A percentile compares a stretch with the other conserved stretches of the same genome.
Evolutionary conservation across 2,113 vertebrate genomes (phyloP).

Genomic region (Thunnus thynnus): DNA sequence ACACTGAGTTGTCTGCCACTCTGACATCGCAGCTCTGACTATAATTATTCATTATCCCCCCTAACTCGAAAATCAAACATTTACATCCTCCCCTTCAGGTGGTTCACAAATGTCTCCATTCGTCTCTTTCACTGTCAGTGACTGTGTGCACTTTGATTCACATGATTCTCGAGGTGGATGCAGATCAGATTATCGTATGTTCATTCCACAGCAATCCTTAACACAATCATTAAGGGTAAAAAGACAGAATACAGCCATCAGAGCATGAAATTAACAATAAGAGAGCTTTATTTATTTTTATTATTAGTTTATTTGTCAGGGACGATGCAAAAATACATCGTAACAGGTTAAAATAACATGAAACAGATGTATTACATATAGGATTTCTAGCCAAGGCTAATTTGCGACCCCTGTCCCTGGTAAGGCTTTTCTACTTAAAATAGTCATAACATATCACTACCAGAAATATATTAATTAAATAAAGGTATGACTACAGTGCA

Average conservation of each 20-base stretch:
- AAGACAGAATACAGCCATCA: not conserved
- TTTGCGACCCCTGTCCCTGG: too few species aligned
- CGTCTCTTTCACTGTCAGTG: slow-evolving; percentile 39
- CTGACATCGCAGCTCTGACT: not conserved
- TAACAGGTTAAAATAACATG: too few species aligned
- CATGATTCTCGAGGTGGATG: not conserved
- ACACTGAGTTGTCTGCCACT: slow-evolving; percentile 35
- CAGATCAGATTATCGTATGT: slow-evolving; percentile 21
- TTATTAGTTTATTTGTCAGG: too few species aligned
- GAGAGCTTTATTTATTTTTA: not conserved
- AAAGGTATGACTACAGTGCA: not conserved
- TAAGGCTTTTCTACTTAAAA: too few species aligned
- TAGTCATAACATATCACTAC: too few species aligned
- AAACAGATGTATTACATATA: too few species aligned
- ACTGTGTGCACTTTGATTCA: not conserved
- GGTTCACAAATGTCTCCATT: slow-evolving; percentile 45
- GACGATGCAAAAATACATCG: too few species aligned
- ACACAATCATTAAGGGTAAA: not conserved
- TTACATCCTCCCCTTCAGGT: slow-evolving; percentile 46
- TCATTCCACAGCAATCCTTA: not conserved
- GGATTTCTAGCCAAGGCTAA: too few species aligned
- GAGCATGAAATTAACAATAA: slow-evolving; percentile 14
- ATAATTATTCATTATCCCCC: slow-evolving; percentile 53
- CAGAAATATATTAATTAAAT: too few species aligned
- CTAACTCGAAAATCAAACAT: slow-evolving; percentile 49